Conservation (phyloP, 2,888 invertebrate species). For the Hymenopus coronatus region DNA sequence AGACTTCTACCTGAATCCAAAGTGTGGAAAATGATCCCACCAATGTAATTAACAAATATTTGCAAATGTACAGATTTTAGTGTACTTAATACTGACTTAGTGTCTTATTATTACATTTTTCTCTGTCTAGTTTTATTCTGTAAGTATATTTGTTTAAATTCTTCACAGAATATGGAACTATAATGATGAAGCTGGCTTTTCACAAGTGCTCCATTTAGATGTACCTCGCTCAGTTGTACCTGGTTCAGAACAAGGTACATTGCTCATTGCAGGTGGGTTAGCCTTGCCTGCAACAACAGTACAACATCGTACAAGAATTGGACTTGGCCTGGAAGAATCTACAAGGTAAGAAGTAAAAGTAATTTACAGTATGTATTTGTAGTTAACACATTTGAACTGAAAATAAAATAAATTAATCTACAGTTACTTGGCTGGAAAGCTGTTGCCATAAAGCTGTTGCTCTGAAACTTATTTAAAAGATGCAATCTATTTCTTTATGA, state of each 20-base stretch:
- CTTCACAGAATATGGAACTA: conserved; percentile 64
- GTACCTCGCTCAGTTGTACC: conserved; percentile 63
- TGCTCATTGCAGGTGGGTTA: conserved; percentile 61
- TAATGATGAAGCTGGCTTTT: conserved; percentile 68
- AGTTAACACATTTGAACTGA: background rate
- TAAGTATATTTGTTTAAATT: background rate
- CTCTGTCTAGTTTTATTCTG: background rate
- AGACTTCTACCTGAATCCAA: no score
- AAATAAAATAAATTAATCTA: background rate
- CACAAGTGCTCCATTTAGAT: conserved; percentile 64
- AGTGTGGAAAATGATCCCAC: no score
- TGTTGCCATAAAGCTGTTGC: no score
- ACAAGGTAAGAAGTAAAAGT: conserved; percentile 21
- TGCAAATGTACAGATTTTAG: background rate
- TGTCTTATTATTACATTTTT: background rate
- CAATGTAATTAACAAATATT: background rate
- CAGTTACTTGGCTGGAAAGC: no score
- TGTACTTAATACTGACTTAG: background rate
- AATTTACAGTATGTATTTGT: background rate
- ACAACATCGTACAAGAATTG: background rate
- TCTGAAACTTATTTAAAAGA: no score
- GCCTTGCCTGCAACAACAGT: conserved; percentile 50
- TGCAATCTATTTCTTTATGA: no score
- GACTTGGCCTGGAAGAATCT: conserved; percentile 17
- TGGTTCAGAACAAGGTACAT: conserved; percentile 61